Conservation (phyloP, 2,888 invertebrate genomes). For the Caenorhabditis plicata region DNA sequence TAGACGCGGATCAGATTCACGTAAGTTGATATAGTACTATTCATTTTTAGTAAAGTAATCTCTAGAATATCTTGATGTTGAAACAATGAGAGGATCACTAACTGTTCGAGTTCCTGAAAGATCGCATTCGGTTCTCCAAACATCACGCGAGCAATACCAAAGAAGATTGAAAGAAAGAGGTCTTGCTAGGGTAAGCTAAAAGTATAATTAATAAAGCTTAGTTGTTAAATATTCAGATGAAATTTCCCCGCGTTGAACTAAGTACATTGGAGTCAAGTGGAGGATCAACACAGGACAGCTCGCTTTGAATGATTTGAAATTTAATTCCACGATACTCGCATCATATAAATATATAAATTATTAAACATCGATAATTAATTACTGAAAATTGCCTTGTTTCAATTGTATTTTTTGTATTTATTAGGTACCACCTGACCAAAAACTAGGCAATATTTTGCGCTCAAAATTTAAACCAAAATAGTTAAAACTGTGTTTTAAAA, state of each 20-base stretch:
- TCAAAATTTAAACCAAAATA: too few relatives aligned
- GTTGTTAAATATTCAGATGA: constrained; percentile 25
- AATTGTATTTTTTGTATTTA: background rate
- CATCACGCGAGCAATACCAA: constrained; percentile 46
- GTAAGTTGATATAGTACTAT: constrained; percentile 13
- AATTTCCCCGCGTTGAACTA: constrained; percentile 41
- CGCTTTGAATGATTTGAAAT: constrained; percentile 4
- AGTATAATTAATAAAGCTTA: background rate
- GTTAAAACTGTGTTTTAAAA: too few relatives aligned
- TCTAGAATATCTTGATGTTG: constrained; percentile 42
- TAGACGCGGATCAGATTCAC: constrained; percentile 41
- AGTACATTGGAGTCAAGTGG: constrained; percentile 36
- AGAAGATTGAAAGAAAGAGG: constrained; percentile 40
- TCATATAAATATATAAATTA: too few relatives aligned
- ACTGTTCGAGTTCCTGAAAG: constrained; percentile 45
- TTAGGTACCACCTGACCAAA: constrained; percentile 17
- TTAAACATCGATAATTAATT: too few relatives aligned
- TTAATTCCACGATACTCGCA: too few relatives aligned
- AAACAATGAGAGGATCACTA: constrained; percentile 34
- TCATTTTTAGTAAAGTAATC: background rate
- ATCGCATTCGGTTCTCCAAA: constrained; percentile 48
- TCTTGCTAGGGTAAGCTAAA: constrained; percentile 20
- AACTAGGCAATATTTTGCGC: too few relatives aligned
- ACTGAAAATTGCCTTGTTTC: constrained; percentile 1
- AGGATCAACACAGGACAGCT: constrained; percentile 30